Conservation (phyloP, 2,797 vertebrate genomes). For the Lophotriccus pileatus region DNA sequence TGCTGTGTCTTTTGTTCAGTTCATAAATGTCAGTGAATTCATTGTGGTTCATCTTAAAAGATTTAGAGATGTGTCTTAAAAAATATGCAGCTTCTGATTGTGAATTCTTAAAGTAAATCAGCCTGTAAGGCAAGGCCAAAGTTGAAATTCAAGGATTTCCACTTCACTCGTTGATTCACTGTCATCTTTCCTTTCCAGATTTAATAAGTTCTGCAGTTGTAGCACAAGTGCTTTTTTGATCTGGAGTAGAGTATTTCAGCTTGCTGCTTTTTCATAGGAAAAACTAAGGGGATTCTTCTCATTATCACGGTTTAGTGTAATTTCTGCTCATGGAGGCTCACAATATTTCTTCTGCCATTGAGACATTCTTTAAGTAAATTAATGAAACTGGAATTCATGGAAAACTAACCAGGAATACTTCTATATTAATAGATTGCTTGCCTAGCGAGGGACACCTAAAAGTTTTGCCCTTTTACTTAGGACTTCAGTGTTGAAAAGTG, state of each 20-base stretch:
- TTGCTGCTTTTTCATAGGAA: neutral
- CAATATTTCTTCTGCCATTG: neutral
- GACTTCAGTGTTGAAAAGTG: neutral
- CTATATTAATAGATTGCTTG: neutral
- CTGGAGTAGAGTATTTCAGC: neutral
- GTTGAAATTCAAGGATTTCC: neutral
- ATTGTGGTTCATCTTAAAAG: neutral
- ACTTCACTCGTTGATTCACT: neutral
- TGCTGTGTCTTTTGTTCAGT: constrained; percentile 7
- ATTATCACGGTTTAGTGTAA: neutral
- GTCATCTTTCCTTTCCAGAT: neutral
- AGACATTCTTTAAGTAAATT: neutral
- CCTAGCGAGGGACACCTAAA: neutral
- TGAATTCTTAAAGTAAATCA: neutral
- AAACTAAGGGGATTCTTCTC: neutral
- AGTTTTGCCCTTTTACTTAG: neutral
- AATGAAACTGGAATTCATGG: neutral
- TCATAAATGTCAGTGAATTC: neutral
- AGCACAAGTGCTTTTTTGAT: neutral
- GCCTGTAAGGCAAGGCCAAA: neutral
- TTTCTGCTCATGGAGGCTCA: neutral
- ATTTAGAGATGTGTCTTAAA: neutral
- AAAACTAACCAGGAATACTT: neutral
- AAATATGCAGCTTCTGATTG: neutral
- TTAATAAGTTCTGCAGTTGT: neutral